Conservation (phyloP, 2,797 vertebrate genomes). For the Channa striata region DNA sequence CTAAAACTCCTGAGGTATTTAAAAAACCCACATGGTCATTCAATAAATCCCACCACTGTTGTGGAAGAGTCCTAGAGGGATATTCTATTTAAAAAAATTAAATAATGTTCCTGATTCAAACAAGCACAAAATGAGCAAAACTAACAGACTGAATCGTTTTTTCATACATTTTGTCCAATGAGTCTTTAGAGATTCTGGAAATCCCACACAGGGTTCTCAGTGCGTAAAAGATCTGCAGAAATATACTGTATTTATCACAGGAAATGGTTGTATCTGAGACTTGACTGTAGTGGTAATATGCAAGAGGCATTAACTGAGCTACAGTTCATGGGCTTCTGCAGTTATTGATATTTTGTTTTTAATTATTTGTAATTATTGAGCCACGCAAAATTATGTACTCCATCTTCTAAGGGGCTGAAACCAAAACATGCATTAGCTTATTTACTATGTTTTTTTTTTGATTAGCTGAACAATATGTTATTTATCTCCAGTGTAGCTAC, state of each 20-base stretch:
- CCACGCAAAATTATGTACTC: background rate
- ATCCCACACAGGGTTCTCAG: background rate
- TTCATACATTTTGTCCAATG: background rate
- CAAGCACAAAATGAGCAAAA: too few relatives aligned
- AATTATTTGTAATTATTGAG: background rate
- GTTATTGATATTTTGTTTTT: background rate
- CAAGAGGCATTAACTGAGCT: background rate
- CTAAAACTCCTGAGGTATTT: background rate
- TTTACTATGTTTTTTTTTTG: constrained; percentile 5
- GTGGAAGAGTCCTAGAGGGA: background rate
- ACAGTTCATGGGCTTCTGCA: background rate
- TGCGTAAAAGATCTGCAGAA: background rate
- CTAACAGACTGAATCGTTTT: background rate
- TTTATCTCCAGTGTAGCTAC: constrained; percentile 26
- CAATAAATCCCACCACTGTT: background rate
- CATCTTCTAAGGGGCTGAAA: constrained; percentile 3
- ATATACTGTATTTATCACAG: background rate
- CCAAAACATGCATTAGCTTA: background rate
- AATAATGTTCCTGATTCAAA: too few relatives aligned
- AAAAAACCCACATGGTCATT: background rate
- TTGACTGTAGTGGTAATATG: background rate
- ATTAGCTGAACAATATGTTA: background rate
- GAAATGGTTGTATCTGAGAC: background rate
- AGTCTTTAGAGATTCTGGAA: background rate
- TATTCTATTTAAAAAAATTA: too few relatives aligned